Evolutionary conservation across 2,113 vertebrate species (phyloP), one percentile per base, ranked within the genome.

Genomic region (Erpornis zantholeuca): DNA sequence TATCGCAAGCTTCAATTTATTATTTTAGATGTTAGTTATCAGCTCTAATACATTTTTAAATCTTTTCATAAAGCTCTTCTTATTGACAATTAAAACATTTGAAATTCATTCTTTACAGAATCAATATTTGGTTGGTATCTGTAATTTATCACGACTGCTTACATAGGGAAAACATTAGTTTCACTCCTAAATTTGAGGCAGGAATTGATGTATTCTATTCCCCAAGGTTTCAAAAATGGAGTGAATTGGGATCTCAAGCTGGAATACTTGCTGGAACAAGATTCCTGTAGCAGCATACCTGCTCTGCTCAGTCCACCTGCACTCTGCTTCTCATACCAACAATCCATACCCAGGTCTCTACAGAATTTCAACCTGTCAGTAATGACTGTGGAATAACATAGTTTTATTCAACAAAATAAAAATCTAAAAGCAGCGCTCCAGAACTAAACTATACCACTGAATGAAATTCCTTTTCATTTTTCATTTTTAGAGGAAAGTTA

Each of bases 101-200:
- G 66, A 93, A 94, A 88, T 45, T 65, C 0, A 0, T 57, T 66
- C 59, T 92, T 90, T 73, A 80, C n/a, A 70, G 63, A 95, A 95
- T 69, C 79, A 92, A 66, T 93, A 90, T 94, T 93, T 93, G 18
- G 18, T 63, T 86, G 33, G 38, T 83, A 82, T 63, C 82, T 70
- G 25, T 63, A 93, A 87, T 91, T 69, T 80, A 82, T 72, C 53
- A 80, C 64, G 61, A 38, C 50, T 54, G n/a, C 80, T 93, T 94
- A 83, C 45, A 63, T 11, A 22, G 38, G 20, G 38, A 66, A 97
- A 94, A 83, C 22, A 90, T 73, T 22, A 10, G 11, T 90, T 94
- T 86, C 72, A 81, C 38, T 40, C n/a, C 21, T 59, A 27, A 93
- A 90, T 86, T 88, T 83, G 71, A 90, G 64, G 38, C 23, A 54